Conservation (phyloP, 2,113 vertebrate genomes). For the Bos taurus region ARS-UCD2.0 NC_037351.1:23333501-23334000, state of each 20-base stretch:
- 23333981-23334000: conserved; percentile 25
- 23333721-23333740: conserved; percentile 34
- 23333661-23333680: not conserved
- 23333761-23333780: not conserved
- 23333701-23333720: conserved; percentile 39
- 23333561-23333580: not conserved
- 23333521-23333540: not conserved
- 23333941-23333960: conserved; percentile 6
- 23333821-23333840: not conserved
- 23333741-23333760: not conserved
- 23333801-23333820: conserved; percentile 10
- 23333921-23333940: not conserved
- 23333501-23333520: not conserved
- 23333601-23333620: not conserved
- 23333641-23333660: not conserved
- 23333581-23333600: not conserved
- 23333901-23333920: not conserved
- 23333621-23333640: not conserved
- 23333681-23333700: not conserved
- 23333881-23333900: not conserved
- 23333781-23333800: not conserved
- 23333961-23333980: not conserved
- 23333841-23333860: not conserved
- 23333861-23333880: not conserved
- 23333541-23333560: not conserved